Conservation (phyloP, 2,888 invertebrate species). For the Plagodis dolabraria region DNA sequence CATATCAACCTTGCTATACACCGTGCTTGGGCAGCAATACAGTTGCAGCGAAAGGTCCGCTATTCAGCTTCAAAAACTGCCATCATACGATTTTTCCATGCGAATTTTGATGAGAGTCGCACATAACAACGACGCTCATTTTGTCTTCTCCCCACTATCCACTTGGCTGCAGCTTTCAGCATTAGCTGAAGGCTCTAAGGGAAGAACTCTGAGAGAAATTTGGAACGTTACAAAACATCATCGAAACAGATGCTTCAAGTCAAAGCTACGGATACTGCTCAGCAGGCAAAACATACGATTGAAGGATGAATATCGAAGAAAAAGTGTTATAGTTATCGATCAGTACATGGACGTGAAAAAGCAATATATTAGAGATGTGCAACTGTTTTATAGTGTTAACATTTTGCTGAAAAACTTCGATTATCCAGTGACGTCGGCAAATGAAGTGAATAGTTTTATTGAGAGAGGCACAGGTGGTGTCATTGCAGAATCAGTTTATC, state of each 20-base stretch:
- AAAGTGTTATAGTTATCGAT: slow-evolving; percentile 58
- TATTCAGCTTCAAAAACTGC: slow-evolving; percentile 48
- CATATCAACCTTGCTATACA: slow-evolving; percentile 38
- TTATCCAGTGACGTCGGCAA: slow-evolving; percentile 44
- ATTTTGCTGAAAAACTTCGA: slow-evolving; percentile 55
- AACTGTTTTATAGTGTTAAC: slow-evolving; percentile 49
- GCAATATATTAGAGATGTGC: slow-evolving; percentile 47
- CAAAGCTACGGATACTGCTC: slow-evolving; percentile 49
- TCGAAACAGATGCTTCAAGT: slow-evolving; percentile 54
- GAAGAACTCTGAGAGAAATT: slow-evolving; percentile 55
- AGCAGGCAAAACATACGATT: slow-evolving; percentile 49
- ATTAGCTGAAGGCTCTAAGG: slow-evolving; percentile 60
- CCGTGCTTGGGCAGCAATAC: slow-evolving; percentile 35
- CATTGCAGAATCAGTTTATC: slow-evolving; percentile 46
- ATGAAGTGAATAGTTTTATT: slow-evolving; percentile 50
- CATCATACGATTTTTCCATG: slow-evolving; percentile 63
- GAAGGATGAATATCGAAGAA: slow-evolving; percentile 44
- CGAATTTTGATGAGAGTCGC: slow-evolving; percentile 59
- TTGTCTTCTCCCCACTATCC: slow-evolving; percentile 66
- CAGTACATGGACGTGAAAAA: slow-evolving; percentile 53
- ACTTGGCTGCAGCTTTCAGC: slow-evolving; percentile 66
- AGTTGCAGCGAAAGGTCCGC: slow-evolving; percentile 51
- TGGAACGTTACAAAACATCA: slow-evolving; percentile 57
- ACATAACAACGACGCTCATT: slow-evolving; percentile 57
- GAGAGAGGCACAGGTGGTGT: slow-evolving; percentile 45